Evolutionary conservation across 2,888 invertebrate genomes (phyloP), one percentile per base, ranked within the genome.

Genomic region (Prostheceraeus crozeri): DNA sequence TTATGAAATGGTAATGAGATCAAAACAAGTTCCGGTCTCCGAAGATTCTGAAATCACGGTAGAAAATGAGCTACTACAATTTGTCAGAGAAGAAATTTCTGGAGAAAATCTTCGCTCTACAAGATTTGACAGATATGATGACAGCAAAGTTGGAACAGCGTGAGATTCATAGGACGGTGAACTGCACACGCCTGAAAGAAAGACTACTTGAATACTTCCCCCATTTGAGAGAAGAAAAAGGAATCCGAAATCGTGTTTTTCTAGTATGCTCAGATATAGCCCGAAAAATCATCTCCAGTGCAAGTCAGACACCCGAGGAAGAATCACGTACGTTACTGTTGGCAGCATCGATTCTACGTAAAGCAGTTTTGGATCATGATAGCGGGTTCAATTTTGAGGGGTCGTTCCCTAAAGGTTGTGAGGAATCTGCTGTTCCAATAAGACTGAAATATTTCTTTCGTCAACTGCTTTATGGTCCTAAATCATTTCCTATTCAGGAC

Each of bases 41-140:
- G 27, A 61, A 54, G 59, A 61, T 36, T 14, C 35, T 35, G 61
- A 61, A 35, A 45, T 36, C 40, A 61, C 40, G 53, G 40, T 28
- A 61, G 51, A 61, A 61, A 61, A 61, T 61, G 61, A 61, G 33
- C 51, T 61, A 27, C 59, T 61, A 14, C 59, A 51, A 61, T 60
- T 48, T 27, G 59, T 61, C 16, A 54, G 36, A 27, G 61, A 61
- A 61, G 59, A 61, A 60, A 33, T 61, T 36, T 59, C 60, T 52
- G 52, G 40, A 59, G 61, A 23, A 25, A 40, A 59, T 36, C 51
- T n/a, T n/a, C n/a, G n/a, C n/a, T n/a, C n/a, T n/a, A n/a, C n/a
- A n/a, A 53, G 53, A 36, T 51, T 60, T 60, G 61, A 60, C 58
- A 60, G 51, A 60, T 60, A 60, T 60, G 48, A 60, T 60, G 61